phyloP scores from a whole-genome alignment of 2,888 invertebrate genomes.

The Oligia strigilis region DNA sequence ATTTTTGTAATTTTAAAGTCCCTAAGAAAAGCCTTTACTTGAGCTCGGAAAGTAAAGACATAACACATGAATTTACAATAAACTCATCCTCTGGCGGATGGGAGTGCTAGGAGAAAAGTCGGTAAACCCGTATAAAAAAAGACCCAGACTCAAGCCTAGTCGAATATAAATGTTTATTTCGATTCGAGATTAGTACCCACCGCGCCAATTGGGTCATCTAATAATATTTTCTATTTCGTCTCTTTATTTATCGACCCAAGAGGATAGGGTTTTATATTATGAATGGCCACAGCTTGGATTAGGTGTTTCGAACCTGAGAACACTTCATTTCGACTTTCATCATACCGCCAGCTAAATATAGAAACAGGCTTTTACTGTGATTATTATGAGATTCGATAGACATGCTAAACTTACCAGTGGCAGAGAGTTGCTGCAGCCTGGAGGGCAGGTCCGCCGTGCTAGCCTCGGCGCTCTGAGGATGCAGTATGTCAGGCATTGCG shows the following conservation, averaged over 20 bases:
- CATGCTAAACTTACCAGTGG: conserved; percentile 86
- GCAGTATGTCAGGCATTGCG: conserved; percentile 96
- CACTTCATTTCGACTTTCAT: neutral
- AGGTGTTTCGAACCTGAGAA: neutral
- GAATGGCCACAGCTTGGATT: neutral
- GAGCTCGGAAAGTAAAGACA: neutral
- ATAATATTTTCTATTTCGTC: conserved; percentile 45
- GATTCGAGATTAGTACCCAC: conserved; percentile 23
- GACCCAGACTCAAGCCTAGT: neutral
- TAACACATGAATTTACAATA: neutral
- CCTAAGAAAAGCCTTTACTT: neutral
- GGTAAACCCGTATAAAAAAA: neutral
- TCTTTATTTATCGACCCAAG: conserved; percentile 24
- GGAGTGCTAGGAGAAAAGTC: neutral
- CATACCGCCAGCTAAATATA: neutral
- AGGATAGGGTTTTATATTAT: neutral
- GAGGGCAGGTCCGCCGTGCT: conserved; percentile 95
- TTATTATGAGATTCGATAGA: neutral
- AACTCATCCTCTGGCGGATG: neutral
- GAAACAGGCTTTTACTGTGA: neutral
- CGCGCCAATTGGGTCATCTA: conserved; percentile 45
- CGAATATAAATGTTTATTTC: conserved; percentile 30
- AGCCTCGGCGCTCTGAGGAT: conserved; percentile 93
- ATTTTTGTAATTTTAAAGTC: neutral
- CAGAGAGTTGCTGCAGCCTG: conserved; percentile 93